Base-by-base conservation (phyloP, 2,888 invertebrate species). In the Oligia latruncula region DNA sequence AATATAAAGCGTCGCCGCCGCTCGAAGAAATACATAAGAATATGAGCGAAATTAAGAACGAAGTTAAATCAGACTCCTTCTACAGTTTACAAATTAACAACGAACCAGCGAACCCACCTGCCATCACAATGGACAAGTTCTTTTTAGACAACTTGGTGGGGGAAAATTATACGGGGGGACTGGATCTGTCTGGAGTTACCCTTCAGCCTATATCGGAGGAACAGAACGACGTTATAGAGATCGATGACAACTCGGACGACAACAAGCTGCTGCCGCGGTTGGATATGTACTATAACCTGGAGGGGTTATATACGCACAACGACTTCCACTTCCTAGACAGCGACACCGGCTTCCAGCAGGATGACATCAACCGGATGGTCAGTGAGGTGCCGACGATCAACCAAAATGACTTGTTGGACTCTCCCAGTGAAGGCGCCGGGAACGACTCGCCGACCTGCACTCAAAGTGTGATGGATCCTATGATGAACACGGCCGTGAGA, bases 241-340 rank as follows among this genome's bases (percentile, higher is more conserved):
- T 97, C 29, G 97, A 97, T 70, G 97, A 97, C 78, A 97, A 96
- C 85, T 97, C 97, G 0, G 96, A 97, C 58, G 97, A 97, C 80
- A 96, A 93, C 74, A 97, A 97, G 84, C 89, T 96, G 2, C 87
- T 96, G 73, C 95, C 96, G 9, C 93, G 96, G 0, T 94, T 95
- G 71, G 96, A 96, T 72, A 96, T 96, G 92, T 96, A 95, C 77
- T 96, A 95, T 77, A 96, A 96, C 0, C 84, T 96, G 4, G 96
- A 96, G 78, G 95, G 96, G 40, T 83, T 96, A 13, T 96, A 96
- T 75, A 91, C 96, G 35, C 96, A 96, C 83, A 96, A 95, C 83
- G 97, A 97, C 82, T 96, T 95, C 78, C 96, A 96, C 89, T 96
- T 96, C 84, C 88, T 96, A 35, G 97, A 97, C 71, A 96, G 62